Percentiles rank a stretch among this genome's conserved stretches.
phyloP scores from a whole-genome alignment of 2,113 vertebrate genomes.

The Microtus pennsylvanicus region DNA sequence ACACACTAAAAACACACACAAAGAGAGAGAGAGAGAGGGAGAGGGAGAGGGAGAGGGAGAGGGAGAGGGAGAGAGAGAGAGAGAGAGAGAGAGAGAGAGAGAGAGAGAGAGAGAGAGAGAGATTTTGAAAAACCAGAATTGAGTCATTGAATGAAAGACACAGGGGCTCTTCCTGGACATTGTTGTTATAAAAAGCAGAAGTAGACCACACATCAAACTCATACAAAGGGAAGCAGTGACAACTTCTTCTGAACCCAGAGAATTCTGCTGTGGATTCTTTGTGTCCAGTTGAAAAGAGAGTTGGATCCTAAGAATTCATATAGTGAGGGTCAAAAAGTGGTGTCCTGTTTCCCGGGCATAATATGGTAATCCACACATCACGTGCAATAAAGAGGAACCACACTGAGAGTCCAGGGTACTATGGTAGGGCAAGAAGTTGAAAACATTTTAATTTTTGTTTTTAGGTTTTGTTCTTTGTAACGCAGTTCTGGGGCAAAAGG shows the following conservation, averaged over 20 bases:
- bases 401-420: too few relatives aligned
- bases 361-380: not conserved
- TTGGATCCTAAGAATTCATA: not conserved
- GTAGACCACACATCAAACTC: not conserved
- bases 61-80: not conserved
- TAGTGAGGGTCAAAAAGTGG: not conserved
- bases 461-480: not conserved
- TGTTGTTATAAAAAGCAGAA: not conserved
- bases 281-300: not conserved
- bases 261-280: not conserved
- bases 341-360: not conserved
- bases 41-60: too few relatives aligned
- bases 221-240: too few relatives aligned
- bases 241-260: not conserved
- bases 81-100: too few relatives aligned
- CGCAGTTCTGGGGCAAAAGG: not conserved
- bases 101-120: too few relatives aligned
- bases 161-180: too few relatives aligned
- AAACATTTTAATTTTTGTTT: not conserved
- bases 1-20: not conserved
- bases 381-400: not conserved
- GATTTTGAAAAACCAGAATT: not conserved
- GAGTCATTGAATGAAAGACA: not conserved
- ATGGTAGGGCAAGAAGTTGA: not conserved
- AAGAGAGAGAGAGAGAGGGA: not conserved